Base-by-base conservation (phyloP, 2,888 invertebrate genomes). In the Timema podura region DNA sequence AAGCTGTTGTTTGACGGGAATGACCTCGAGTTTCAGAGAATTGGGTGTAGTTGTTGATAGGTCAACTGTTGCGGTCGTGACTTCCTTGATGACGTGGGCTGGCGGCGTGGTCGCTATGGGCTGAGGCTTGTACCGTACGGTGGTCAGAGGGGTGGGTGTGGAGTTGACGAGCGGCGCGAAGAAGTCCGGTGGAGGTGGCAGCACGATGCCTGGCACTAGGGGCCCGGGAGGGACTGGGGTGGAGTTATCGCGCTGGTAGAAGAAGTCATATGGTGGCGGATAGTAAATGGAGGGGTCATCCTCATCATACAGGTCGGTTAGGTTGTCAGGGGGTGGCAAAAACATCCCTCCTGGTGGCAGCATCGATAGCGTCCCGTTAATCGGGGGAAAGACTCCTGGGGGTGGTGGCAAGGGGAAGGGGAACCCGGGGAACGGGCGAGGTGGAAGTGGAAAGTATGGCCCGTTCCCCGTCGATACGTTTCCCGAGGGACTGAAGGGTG, bases 271-370 rank as follows among this genome's bases (percentile, higher is more conserved):
- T 13, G 93, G 93, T 78, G 94, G 94, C 77, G 94, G 94, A 85
- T 95, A 93, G 79, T 93, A 95, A 69, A 94, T 89, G 76, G 93
- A 92, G 77, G 93, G 93, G 85, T 95, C 94, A 83, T 95, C 94
- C 83, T 92, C 93, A 85, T 93, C 93, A 83, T 91, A 89, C 76
- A 89, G 87, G 79, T 91, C 91, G 73, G 90, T 87, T 76, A 87
- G 86, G 82, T 90, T 91, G 74, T 82, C 82, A 45, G 82, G 82
- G 11, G 84, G 83, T 5, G 84, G 84, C 15, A 85, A 81, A 59
- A 85, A 82, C 6, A 83, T 85, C 2, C 85, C 84, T 77, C 89
- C 89, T 75, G 90, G 90, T 79, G 90, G 90, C 73, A 85, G 79
- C 64, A 83, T 81, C 45, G 82, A 83, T 72, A 79, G 78, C 11